phyloP scores from a whole-genome alignment of 2,113 vertebrate species.

The Pygoscelis antarcticus region DNA sequence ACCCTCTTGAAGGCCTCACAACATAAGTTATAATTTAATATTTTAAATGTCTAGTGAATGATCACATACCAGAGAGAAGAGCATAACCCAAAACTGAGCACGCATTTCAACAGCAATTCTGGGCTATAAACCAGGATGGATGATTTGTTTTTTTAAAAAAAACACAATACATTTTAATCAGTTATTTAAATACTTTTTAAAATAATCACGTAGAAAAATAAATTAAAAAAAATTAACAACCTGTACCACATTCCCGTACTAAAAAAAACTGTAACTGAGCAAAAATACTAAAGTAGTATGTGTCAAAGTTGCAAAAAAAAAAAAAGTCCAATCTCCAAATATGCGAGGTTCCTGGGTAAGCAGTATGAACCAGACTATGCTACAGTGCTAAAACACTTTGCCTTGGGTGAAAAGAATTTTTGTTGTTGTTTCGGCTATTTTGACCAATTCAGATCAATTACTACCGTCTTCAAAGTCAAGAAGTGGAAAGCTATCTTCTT shows the following conservation, averaged over 20 bases:
- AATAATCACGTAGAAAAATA: rapidly evolving
- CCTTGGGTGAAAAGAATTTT: rapidly evolving
- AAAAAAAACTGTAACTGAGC: rapidly evolving
- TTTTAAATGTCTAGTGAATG: not conserved
- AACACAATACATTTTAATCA: not conserved
- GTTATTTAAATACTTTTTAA: rapidly evolving
- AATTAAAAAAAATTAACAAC: no score
- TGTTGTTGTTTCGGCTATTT: not conserved
- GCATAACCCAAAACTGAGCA: rapidly evolving
- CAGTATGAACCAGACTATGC: rapidly evolving
- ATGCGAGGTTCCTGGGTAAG: not conserved
- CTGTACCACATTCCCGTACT: rapidly evolving
- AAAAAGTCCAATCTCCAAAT: not conserved
- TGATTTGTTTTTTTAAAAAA: not conserved
- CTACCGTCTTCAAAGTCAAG: rapidly evolving
- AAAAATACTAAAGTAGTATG: rapidly evolving
- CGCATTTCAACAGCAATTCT: rapidly evolving
- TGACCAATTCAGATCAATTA: no score
- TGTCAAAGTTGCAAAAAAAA: rapidly evolving
- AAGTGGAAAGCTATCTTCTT: rapidly evolving
- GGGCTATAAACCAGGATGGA: not conserved
- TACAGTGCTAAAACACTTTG: rapidly evolving
- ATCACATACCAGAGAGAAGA: not conserved
- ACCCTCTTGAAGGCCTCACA: not conserved
- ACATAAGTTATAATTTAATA: rapidly evolving